A percentile compares a stretch with the other conserved stretches of the same genome.
phyloP scores from a whole-genome alignment of 2,113 vertebrate species.

The Phainopepla nitens region DNA sequence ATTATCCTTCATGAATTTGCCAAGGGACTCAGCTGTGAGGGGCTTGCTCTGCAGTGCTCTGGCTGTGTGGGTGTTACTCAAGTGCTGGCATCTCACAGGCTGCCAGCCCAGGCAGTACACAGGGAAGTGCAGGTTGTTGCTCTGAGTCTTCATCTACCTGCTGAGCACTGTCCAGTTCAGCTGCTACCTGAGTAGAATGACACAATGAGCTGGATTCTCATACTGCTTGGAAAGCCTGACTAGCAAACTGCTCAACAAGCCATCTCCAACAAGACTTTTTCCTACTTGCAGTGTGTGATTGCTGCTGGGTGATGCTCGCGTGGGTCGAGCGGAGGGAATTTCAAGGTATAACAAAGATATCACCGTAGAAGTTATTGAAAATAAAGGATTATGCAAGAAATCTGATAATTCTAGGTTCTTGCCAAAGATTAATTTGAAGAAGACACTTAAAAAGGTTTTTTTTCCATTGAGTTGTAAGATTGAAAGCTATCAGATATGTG shows the following conservation, averaged over 20 bases:
- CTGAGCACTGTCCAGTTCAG: not conserved
- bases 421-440: not conserved
- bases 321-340: not conserved
- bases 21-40: slow-evolving; percentile 1
- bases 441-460: not conserved
- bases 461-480: not conserved
- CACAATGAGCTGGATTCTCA: not conserved
- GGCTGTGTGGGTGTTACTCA: not conserved
- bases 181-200: not conserved
- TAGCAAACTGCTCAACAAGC: not conserved
- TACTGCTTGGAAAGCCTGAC: not conserved
- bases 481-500: not conserved
- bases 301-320: not conserved
- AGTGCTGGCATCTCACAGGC: not conserved
- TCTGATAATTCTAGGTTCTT: not conserved
- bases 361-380: not conserved
- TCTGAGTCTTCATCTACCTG: not conserved
- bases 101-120: not conserved
- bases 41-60: not conserved
- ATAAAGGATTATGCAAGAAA: not conserved
- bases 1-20: slow-evolving; percentile 39
- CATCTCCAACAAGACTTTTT: not conserved
- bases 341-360: not conserved
- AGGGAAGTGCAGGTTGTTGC: not conserved
- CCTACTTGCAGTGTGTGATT: not conserved